phyloP scores from a whole-genome alignment of 2,113 vertebrate genomes.

The Meles meles region DNA sequence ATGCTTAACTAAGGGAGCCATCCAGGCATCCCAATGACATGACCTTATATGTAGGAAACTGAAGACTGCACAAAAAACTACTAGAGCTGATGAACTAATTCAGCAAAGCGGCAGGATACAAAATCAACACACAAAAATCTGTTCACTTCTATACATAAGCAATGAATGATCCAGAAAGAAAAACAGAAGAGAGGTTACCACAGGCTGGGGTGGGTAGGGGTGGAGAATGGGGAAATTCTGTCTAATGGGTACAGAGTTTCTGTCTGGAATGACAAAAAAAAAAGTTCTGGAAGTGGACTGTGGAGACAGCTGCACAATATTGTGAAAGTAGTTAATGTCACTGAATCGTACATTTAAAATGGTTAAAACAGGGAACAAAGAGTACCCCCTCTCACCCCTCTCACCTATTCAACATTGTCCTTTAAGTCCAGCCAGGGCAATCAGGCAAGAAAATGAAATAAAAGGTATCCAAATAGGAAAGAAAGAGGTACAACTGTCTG shows the following conservation, averaged over 20 bases:
- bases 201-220: background rate
- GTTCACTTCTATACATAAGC: background rate
- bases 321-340: background rate
- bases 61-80: background rate
- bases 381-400: background rate
- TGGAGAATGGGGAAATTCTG: background rate
- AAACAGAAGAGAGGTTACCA: background rate
- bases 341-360: background rate
- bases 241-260: background rate
- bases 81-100: background rate
- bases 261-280: background rate
- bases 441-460: background rate
- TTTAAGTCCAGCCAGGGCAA: background rate
- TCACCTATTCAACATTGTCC: background rate
- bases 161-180: background rate
- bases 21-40: background rate
- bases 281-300: background rate
- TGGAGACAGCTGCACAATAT: background rate
- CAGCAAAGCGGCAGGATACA: background rate
- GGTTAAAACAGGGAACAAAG: background rate
- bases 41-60: background rate
- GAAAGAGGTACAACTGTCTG: background rate
- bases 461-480: background rate
- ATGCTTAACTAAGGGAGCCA: background rate
- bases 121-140: background rate